Evolutionary conservation across 2,888 invertebrate species (phyloP).

Genomic region (Hipparchia sbordonii): DNA sequence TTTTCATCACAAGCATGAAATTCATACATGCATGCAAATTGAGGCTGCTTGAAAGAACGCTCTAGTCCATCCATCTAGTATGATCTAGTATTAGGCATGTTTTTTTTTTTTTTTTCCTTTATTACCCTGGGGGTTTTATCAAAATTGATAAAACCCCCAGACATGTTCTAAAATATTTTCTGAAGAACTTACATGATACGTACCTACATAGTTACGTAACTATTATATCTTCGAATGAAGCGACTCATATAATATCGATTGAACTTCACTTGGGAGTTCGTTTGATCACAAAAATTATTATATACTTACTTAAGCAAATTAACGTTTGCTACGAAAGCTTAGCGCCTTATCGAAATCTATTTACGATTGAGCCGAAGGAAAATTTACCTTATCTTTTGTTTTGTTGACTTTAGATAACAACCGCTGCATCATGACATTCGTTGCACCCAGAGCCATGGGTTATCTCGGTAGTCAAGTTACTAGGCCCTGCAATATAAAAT

Average conservation of each 20-base stretch:
- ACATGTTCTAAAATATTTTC: too few species aligned
- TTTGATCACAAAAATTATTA: not conserved
- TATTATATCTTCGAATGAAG: too few species aligned
- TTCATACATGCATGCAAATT: too few species aligned
- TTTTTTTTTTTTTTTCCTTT: too few species aligned
- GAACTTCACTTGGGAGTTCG: not conserved
- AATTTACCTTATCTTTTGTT: slow-evolving; percentile 63
- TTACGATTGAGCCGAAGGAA: slow-evolving; percentile 50
- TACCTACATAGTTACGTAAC: not conserved
- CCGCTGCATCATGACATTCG: slow-evolving; percentile 49
- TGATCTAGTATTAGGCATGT: too few species aligned
- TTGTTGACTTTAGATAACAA: slow-evolving; percentile 51
- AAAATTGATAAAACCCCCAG: too few species aligned
- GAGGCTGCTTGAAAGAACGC: too few species aligned
- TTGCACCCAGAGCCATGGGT: slow-evolving; percentile 50
- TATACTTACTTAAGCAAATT: not conserved
- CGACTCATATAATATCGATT: too few species aligned
- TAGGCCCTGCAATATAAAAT: slow-evolving; percentile 42
- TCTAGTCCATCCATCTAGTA: too few species aligned
- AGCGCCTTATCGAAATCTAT: slow-evolving; percentile 28
- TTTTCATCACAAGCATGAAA: too few species aligned
- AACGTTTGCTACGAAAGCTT: slow-evolving; percentile 5
- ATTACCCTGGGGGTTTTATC: too few species aligned
- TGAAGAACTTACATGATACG: too few species aligned
- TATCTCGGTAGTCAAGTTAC: slow-evolving; percentile 57